Evolutionary conservation across 2,888 invertebrate genomes (phyloP).

Genomic region (Drosophila multiciliata): DNA sequence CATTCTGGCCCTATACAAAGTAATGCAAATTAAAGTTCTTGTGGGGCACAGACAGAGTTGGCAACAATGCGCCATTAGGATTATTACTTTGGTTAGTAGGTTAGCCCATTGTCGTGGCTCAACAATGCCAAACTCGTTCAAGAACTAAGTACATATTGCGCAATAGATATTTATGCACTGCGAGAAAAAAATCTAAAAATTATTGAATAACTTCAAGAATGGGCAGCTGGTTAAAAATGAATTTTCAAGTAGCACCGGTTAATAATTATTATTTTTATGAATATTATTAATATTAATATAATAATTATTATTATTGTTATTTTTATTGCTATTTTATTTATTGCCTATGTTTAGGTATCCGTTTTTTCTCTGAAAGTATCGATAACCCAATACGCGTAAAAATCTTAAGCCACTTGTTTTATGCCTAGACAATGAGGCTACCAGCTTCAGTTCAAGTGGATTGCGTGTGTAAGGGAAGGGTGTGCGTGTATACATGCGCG

Average conservation of each 20-base stretch:
- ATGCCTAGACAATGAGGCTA: conserved; percentile 66
- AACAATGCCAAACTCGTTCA: conserved; percentile 41
- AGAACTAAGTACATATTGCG: conserved; percentile 42
- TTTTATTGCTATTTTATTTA: too few relatives aligned
- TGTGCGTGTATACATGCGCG: conserved; percentile 1
- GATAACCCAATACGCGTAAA: conserved; percentile 31
- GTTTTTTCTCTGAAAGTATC: conserved; percentile 42
- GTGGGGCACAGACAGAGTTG: conserved; percentile 43
- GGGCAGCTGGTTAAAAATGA: background rate
- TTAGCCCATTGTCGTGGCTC: conserved; percentile 42
- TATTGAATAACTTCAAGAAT: background rate
- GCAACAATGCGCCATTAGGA: conserved; percentile 57
- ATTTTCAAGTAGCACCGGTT: background rate
- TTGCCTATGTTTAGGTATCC: background rate
- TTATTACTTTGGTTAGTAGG: conserved; percentile 38
- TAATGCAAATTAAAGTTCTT: conserved; percentile 54
- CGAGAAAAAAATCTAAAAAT: background rate
- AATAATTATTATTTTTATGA: background rate
- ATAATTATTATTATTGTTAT: background rate
- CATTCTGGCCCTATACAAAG: conserved; percentile 25
- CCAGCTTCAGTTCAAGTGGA: conserved; percentile 44
- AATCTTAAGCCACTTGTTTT: conserved; percentile 66
- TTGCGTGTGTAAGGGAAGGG: conserved; percentile 2
- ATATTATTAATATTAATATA: background rate
- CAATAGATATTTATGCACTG: conserved; percentile 40